Percentiles rank a stretch among this genome's conserved stretches.
These are phyloP conservation scores for Ophioninae sp. DNA, from an alignment of 2,888 invertebrate species.

Conservation along the genomic window DNA sequence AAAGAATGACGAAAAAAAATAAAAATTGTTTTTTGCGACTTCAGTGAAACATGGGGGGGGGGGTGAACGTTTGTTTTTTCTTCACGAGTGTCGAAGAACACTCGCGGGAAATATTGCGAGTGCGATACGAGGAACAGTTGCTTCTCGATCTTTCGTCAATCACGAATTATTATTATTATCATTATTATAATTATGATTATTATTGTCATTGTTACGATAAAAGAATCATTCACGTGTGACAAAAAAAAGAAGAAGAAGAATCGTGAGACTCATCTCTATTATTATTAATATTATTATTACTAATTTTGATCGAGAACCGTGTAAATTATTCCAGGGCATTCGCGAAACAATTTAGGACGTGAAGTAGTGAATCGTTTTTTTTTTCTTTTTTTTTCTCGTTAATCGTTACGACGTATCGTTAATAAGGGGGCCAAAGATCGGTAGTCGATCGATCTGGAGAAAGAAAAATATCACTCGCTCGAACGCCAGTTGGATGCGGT, in stretches of 20 bases:
- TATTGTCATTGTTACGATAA: constrained; percentile 38
- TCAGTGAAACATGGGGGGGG: too few species aligned
- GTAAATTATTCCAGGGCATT: constrained; percentile 47
- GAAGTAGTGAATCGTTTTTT: constrained; percentile 6
- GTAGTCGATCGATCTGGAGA: constrained; percentile 46
- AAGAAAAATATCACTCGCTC: constrained; percentile 45
- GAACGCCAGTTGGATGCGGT: constrained; percentile 43
- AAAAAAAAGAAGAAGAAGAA: neutral
- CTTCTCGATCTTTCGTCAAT: constrained; percentile 19
- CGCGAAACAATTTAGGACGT: constrained; percentile 33
- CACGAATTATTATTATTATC: constrained; percentile 20
- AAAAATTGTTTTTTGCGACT: too few species aligned
- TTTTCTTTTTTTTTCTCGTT: constrained; percentile 16
- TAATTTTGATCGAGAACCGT: constrained; percentile 37
- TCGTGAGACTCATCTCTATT: neutral
- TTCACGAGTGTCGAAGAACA: neutral
- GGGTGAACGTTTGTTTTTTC: too few species aligned
- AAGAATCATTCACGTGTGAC: constrained; percentile 5
- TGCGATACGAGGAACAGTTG: neutral
- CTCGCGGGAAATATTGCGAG: neutral
- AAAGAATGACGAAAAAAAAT: neutral
- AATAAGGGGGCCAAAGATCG: constrained; percentile 48
- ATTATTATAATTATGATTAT: constrained; percentile 29
- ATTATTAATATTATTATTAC: constrained; percentile 25
- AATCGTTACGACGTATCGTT: constrained; percentile 34